A percentile compares a stretch with the other conserved stretches of the same genome.
Conservation (phyloP, 2,113 vertebrate species). For the Cyanoramphus novaezelandiae region DNA sequence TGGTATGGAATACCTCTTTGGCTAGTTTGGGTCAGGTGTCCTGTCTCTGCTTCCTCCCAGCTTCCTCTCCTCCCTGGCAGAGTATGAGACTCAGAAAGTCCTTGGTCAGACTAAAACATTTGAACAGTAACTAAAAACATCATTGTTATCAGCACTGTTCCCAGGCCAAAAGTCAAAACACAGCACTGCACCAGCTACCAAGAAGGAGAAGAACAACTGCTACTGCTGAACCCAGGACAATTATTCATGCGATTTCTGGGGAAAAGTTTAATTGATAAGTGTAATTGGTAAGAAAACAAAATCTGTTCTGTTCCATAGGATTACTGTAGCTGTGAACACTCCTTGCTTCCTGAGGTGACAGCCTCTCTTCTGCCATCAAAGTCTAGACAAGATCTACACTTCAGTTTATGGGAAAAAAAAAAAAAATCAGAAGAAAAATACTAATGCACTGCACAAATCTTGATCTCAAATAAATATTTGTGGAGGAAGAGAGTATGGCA, state of each 20-base stretch:
- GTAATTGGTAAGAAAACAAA: neutral
- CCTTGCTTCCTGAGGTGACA: neutral
- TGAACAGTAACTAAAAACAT: no score
- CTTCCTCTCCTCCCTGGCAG: no score
- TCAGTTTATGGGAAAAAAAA: neutral
- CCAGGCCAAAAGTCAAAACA: no score
- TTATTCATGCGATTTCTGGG: neutral
- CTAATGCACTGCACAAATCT: neutral
- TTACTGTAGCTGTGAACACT: neutral
- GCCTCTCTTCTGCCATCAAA: neutral
- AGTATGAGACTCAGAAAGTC: no score
- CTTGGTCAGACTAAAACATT: no score
- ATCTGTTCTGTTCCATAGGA: neutral
- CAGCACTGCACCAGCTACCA: no score
- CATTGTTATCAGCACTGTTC: no score
- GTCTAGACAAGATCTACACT: neutral
- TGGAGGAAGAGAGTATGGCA: neutral
- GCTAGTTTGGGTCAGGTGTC: no score
- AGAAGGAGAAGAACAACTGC: no score
- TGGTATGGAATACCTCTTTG: no score
- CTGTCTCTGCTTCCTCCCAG: no score
- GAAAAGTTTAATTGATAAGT: neutral
- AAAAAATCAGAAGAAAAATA: neutral
- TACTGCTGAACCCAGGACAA: no score
- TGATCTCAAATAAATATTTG: neutral